These are phyloP conservation scores for Artemia franciscana DNA, from an alignment of 1,140 invertebrate species.

Conservation along the genomic window DNA sequence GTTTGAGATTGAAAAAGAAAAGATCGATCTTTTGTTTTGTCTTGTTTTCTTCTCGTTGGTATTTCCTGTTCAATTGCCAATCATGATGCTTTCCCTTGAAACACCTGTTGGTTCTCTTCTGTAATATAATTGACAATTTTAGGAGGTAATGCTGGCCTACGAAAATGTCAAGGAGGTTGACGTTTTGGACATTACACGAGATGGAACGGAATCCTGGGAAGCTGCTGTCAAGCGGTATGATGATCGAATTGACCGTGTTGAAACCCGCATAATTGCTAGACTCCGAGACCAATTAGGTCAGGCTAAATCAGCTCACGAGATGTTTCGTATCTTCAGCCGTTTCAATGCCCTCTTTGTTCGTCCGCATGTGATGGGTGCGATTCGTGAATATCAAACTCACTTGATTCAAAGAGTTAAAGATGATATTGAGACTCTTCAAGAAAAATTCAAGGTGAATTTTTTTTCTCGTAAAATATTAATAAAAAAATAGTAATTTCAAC, in stretches of 20 bases:
- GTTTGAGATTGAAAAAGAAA: too few relatives aligned
- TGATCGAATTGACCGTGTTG: conserved; percentile 88
- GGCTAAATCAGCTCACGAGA: conserved; percentile 97
- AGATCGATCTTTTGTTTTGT: too few relatives aligned
- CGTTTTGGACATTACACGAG: conserved; percentile 85
- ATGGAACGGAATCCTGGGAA: conserved; percentile 91
- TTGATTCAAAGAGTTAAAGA: conserved; percentile 96
- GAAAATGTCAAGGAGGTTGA: conserved; percentile 98
- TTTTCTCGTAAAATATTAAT: conserved; percentile 1
- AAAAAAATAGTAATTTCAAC: too few relatives aligned
- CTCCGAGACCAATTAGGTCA: conserved; percentile 88
- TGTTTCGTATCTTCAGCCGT: conserved; percentile 94
- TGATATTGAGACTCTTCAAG: conserved; percentile 90
- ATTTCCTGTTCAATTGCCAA: too few relatives aligned
- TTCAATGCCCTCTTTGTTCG: conserved; percentile 97
- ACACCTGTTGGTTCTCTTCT: too few relatives aligned
- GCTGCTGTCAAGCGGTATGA: conserved; percentile 84
- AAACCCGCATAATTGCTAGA: conserved; percentile 87
- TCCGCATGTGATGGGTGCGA: conserved; percentile 92
- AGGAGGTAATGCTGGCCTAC: conserved; percentile 84
- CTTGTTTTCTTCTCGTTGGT: too few relatives aligned
- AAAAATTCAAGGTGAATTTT: conserved; percentile 72
- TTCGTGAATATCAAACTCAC: conserved; percentile 96
- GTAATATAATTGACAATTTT: too few relatives aligned
- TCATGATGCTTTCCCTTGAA: too few relatives aligned